These are phyloP conservation scores for Thinocorus orbignyianus DNA, from an alignment of 2,113 vertebrate genomes.

Conservation along the genomic window DNA sequence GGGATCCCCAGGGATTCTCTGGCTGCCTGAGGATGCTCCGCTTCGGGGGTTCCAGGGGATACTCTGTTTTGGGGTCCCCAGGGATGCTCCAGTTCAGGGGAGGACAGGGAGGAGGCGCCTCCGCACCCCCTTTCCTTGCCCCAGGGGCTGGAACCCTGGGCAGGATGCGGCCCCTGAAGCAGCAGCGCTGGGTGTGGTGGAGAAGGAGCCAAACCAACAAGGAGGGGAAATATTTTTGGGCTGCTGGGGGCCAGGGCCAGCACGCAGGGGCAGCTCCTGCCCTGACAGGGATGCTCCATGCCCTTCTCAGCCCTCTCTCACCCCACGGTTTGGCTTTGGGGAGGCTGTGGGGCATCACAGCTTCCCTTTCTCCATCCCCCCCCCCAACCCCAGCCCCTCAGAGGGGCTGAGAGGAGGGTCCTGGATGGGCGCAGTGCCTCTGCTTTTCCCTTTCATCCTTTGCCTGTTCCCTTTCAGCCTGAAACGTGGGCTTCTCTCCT, in stretches of 20 bases:
- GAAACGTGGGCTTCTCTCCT: background rate
- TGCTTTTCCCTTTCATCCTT: background rate
- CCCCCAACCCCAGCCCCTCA: background rate
- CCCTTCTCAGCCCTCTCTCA: background rate
- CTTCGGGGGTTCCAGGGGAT: background rate
- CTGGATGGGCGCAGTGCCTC: rapidly evolving
- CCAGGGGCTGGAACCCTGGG: background rate
- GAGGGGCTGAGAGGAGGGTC: background rate
- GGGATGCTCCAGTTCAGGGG: background rate
- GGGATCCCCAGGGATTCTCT: background rate
- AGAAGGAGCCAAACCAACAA: rapidly evolving
- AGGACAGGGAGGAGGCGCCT: background rate
- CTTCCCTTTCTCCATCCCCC: background rate
- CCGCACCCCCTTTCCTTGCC: no score
- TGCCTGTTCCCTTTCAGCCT: background rate
- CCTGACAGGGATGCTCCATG: rapidly evolving
- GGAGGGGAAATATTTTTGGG: background rate
- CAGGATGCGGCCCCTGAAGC: background rate
- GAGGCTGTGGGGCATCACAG: no score
- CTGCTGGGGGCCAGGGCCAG: background rate
- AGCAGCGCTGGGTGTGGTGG: background rate
- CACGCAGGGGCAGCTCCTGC: background rate
- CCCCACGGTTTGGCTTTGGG: background rate
- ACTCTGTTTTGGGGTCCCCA: background rate
- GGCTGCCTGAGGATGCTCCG: background rate